These are phyloP conservation scores for Limenitis camilla DNA, from an alignment of 2,888 invertebrate genomes.

Conservation along the genomic window DNA sequence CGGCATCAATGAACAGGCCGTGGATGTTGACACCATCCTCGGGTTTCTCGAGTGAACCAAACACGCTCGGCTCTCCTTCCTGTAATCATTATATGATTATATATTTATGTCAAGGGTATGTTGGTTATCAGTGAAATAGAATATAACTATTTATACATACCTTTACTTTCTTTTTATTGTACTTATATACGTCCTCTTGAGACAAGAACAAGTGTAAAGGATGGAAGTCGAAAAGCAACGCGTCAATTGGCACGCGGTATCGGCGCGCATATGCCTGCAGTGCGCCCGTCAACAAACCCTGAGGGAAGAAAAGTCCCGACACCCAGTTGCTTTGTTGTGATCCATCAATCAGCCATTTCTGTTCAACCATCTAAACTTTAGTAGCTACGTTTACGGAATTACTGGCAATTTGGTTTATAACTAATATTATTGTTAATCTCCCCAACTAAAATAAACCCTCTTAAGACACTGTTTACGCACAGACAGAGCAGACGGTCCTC, in stretches of 20 bases:
- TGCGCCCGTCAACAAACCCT: slow-evolving; percentile 92
- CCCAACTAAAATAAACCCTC: too few species aligned
- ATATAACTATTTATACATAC: slow-evolving; percentile 24
- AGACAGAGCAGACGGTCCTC: too few species aligned
- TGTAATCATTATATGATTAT: not conserved
- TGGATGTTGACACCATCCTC: slow-evolving; percentile 83
- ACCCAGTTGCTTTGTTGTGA: slow-evolving; percentile 91
- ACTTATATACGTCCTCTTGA: slow-evolving; percentile 79
- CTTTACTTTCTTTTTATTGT: slow-evolving; percentile 42
- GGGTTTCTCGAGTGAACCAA: slow-evolving; percentile 71
- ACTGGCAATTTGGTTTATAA: too few species aligned
- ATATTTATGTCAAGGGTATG: not conserved
- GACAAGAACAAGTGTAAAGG: slow-evolving; percentile 72
- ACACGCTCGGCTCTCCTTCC: slow-evolving; percentile 49
- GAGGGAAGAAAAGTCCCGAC: slow-evolving; percentile 94
- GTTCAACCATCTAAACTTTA: slow-evolving; percentile 26
- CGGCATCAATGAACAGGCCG: slow-evolving; percentile 91
- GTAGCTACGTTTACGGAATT: too few species aligned
- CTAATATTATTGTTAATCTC: too few species aligned
- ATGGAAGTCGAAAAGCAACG: slow-evolving; percentile 86
- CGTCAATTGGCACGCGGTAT: slow-evolving; percentile 90
- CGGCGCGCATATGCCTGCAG: slow-evolving; percentile 92
- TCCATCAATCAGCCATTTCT: slow-evolving; percentile 82
- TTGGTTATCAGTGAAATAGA: not conserved
- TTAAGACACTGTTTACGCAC: too few species aligned